These are phyloP conservation scores for Danio jaintianensis DNA, from an alignment of 2,797 vertebrate genomes.

Conservation along the genomic window DNA sequence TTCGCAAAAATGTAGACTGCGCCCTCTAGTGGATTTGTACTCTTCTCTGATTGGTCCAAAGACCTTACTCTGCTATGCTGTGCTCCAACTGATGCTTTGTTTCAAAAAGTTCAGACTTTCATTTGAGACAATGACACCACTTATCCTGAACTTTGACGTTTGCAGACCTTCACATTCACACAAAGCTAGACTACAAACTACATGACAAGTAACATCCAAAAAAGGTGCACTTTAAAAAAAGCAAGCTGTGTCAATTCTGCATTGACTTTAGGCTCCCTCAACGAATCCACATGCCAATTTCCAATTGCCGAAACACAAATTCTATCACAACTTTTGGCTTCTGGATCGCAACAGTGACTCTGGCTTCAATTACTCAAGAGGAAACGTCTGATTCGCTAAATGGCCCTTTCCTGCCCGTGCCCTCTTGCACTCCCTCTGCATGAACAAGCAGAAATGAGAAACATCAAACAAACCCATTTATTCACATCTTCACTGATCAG, in stretches of 20 bases:
- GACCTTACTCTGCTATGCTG: too few relatives aligned
- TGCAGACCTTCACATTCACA: too few relatives aligned
- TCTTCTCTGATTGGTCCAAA: too few relatives aligned
- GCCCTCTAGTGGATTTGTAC: too few relatives aligned
- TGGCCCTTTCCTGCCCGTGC: slow-evolving; percentile 17
- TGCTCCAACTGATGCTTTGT: too few relatives aligned
- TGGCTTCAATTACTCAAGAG: slow-evolving; percentile 43
- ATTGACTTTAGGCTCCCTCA: background rate
- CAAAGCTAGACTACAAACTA: too few relatives aligned
- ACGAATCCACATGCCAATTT: background rate
- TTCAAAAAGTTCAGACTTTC: too few relatives aligned
- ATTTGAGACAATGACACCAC: too few relatives aligned
- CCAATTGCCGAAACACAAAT: background rate
- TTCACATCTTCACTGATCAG: slow-evolving; percentile 26
- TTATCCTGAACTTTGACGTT: too few relatives aligned
- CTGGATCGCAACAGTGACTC: slow-evolving; percentile 13
- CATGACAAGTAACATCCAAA: too few relatives aligned
- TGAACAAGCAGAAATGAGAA: slow-evolving; percentile 24
- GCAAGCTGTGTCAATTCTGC: background rate
- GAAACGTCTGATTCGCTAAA: slow-evolving; percentile 29
- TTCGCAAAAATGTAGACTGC: too few relatives aligned
- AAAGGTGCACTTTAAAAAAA: background rate
- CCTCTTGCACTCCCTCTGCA: slow-evolving; percentile 22
- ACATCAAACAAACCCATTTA: slow-evolving; percentile 30
- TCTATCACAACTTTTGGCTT: slow-evolving; percentile 4